Base-by-base conservation (phyloP, 2,888 invertebrate genomes). In the Acronicta alni region DNA sequence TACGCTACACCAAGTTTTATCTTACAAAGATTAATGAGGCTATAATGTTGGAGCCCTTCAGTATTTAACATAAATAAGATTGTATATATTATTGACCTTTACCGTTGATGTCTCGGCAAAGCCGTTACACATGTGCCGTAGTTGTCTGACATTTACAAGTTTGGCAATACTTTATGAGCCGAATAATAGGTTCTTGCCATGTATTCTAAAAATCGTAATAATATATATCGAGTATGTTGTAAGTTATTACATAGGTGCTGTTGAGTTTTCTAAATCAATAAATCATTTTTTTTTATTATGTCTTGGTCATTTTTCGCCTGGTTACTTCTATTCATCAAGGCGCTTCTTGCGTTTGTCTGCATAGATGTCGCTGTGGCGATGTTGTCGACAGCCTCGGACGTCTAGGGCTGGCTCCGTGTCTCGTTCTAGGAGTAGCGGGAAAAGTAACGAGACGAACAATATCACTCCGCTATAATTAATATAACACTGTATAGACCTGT, bases 201-300 rank as follows among this genome's bases (percentile, higher is more conserved):
- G 15, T 46, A 35, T 56, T 67, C 30, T 35, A 42, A 44, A 45
- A 42, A 20, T 42, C 12, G 17, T 15, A 2, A 18, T 43, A 48
- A 38, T 48, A 18, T 48, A 49, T 48, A 49, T 51, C n/a, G 18
- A 53, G 9, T 51, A 38, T 44, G 32, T 16, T 54, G 55, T 61
- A 59, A 55, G 47, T 60, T 67, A 56, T 58, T 42, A 42, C 39
- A 35, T 35, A n/a, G n/a, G 10, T 54, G 46, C 52, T 68, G 73
- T 74, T 74, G 65, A 68, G 61, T 75, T 74, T 68, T 57, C 15
- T 59, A 63, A 74, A 69, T 51, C 45, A 76, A 69, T 74, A 72
- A 75, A 72, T 47, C 18, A 39, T 63, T 30, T 63, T 51, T 63
- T 51, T 48, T 10, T 9, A 14, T 6, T 14, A 20, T 9, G 0